phyloP scores from a whole-genome alignment of 1,140 invertebrate species.

The Phenacoccus solenopsis region DNA sequence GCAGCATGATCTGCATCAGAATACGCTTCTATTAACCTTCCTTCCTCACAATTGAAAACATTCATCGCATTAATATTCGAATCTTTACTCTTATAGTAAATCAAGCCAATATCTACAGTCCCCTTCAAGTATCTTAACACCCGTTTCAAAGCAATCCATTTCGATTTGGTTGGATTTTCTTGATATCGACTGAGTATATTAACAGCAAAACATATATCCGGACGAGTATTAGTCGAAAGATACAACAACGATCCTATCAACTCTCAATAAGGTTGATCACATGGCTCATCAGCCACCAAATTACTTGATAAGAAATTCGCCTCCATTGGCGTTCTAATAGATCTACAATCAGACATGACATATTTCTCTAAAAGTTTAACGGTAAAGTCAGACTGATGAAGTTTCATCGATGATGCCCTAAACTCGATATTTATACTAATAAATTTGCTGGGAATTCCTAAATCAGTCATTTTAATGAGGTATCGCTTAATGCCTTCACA shows the following conservation, averaged over 20 bases:
- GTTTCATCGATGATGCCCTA: not conserved
- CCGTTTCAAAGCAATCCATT: constrained; percentile 7
- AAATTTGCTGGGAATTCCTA: not conserved
- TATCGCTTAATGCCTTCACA: not conserved
- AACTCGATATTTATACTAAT: not conserved
- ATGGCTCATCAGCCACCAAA: not conserved
- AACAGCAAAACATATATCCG: constrained; percentile 9
- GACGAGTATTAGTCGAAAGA: not conserved
- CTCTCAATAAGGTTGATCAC: not conserved
- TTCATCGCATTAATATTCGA: too few species aligned
- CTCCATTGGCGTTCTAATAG: not conserved
- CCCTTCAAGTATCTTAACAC: constrained; percentile 14
- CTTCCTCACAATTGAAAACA: too few species aligned
- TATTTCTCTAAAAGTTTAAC: not conserved
- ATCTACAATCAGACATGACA: not conserved
- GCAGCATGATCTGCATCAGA: not conserved
- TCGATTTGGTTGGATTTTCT: not conserved
- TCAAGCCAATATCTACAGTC: not conserved
- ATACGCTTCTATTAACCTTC: not conserved
- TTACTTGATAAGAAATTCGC: not conserved
- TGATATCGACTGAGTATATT: constrained; percentile 1
- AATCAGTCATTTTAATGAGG: not conserved
- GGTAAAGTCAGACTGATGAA: not conserved
- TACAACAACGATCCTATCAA: constrained; percentile 9
- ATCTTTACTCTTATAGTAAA: not conserved